Evolutionary conservation across 2,797 vertebrate genomes (phyloP).

Genomic region (Orientallactaga sibirica): DNA sequence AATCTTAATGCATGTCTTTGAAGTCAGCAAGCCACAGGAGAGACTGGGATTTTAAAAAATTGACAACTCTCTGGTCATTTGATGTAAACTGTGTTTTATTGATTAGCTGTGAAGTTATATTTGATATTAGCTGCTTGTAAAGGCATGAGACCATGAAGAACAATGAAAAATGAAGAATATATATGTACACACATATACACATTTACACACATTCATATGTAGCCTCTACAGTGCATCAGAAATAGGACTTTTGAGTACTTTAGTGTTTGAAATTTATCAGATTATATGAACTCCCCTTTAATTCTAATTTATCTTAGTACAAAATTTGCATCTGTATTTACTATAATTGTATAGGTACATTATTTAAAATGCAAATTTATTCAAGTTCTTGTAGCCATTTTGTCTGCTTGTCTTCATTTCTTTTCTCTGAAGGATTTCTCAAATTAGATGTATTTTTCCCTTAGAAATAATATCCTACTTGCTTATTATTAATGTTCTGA

Average conservation of each 20-base stretch:
- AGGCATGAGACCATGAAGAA: slow-evolving; percentile 83
- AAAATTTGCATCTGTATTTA: neutral
- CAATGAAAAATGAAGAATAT: slow-evolving; percentile 70
- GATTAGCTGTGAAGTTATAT: slow-evolving; percentile 88
- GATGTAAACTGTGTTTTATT: slow-evolving; percentile 89
- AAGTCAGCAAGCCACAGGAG: slow-evolving; percentile 79
- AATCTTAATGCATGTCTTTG: slow-evolving; percentile 83
- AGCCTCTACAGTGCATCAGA: slow-evolving; percentile 81
- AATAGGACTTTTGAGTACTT: slow-evolving; percentile 69
- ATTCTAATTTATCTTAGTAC: slow-evolving; percentile 30
- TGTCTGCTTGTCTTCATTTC: slow-evolving; percentile 60
- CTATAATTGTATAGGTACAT: slow-evolving; percentile 36
- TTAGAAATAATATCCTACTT: slow-evolving; percentile 42
- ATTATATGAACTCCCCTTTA: slow-evolving; percentile 76
- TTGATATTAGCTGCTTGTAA: slow-evolving; percentile 81
- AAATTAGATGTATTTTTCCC: slow-evolving; percentile 31
- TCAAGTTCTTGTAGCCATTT: slow-evolving; percentile 39
- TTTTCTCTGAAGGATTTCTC: slow-evolving; percentile 58
- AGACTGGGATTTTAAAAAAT: slow-evolving; percentile 79
- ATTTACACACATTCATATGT: neutral
- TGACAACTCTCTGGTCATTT: slow-evolving; percentile 82
- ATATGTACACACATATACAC: neutral
- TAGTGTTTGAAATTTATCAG: slow-evolving; percentile 76
- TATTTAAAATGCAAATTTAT: slow-evolving; percentile 66
- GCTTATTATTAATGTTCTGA: slow-evolving; percentile 49